These are phyloP conservation scores for Tribolium madens DNA, from an alignment of 1,140 invertebrate species.

Conservation along the genomic window DNA sequence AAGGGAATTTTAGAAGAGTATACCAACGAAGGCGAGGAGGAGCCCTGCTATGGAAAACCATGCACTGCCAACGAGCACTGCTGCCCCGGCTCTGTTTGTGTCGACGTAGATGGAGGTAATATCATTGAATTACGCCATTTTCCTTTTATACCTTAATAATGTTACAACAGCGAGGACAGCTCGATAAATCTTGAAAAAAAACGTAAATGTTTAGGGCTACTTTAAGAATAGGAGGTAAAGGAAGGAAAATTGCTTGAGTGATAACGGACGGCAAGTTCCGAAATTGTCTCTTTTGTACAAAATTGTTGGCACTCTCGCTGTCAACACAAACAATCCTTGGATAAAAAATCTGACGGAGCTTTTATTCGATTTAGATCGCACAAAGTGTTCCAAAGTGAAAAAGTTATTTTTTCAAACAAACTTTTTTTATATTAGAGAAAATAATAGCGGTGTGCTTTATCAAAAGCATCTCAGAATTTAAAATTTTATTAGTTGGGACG, in stretches of 20 bases:
- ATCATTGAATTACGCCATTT: constrained; percentile 42
- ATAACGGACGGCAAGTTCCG: not conserved
- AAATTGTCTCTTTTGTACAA: not conserved
- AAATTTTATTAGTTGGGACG: too few species aligned
- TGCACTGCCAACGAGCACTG: constrained; percentile 83
- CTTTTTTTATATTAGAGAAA: too few species aligned
- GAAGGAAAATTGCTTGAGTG: constrained; percentile 9
- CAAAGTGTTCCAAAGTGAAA: too few species aligned
- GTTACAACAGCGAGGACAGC: constrained; percentile 1
- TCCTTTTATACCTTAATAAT: constrained; percentile 18
- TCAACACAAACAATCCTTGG: not conserved
- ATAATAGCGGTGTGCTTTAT: too few species aligned
- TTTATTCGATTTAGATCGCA: not conserved
- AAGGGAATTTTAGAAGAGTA: constrained; percentile 63
- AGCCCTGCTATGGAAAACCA: constrained; percentile 74
- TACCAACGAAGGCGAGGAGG: constrained; percentile 66
- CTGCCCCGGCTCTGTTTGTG: constrained; percentile 80
- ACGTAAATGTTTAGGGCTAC: not conserved
- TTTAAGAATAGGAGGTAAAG: not conserved
- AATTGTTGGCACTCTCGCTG: not conserved
- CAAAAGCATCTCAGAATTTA: too few species aligned
- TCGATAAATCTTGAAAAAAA: constrained; percentile 13
- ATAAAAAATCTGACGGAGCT: not conserved
- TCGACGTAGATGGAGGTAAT: constrained; percentile 79
- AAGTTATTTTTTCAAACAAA: too few species aligned